Percentiles rank a stretch among this genome's conserved stretches.
Conservation (phyloP, 2,888 invertebrate genomes). For the Cinara cedri region DNA sequence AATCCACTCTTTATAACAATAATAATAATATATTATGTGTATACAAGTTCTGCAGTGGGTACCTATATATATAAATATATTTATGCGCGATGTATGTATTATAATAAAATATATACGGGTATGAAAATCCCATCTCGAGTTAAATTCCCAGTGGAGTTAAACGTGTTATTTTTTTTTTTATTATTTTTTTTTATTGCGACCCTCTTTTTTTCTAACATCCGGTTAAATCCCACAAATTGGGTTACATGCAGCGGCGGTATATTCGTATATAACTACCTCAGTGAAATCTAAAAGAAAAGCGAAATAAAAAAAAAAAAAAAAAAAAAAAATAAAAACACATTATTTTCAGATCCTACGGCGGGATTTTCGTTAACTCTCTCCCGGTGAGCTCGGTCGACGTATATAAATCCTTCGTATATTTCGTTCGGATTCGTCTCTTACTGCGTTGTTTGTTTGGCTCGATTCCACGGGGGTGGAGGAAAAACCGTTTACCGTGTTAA, state of each 20-base stretch:
- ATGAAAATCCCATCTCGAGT: background rate
- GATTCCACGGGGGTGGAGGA: background rate
- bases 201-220: background rate
- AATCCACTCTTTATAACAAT: background rate
- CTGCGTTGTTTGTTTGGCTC: background rate
- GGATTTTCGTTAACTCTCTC: constrained; percentile 28
- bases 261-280: background rate
- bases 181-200: background rate
- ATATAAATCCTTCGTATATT: constrained; percentile 18
- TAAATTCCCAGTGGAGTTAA: constrained; percentile 11
- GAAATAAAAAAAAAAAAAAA: background rate
- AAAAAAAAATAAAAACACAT: too few relatives aligned
- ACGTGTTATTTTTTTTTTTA: background rate
- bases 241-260: background rate
- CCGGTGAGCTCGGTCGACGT: background rate
- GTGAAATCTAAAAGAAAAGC: constrained; percentile 9
- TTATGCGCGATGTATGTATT: background rate
- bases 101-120: background rate
- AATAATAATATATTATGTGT: background rate
- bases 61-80: background rate
- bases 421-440: background rate
- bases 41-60: background rate
- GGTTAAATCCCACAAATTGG: constrained; percentile 25
- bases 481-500: constrained; percentile 22
- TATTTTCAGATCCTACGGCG: background rate